Percentiles rank a stretch among this genome's conserved stretches.
Conservation (phyloP, 2,797 vertebrate species). For the Glossophaga mutica region DNA sequence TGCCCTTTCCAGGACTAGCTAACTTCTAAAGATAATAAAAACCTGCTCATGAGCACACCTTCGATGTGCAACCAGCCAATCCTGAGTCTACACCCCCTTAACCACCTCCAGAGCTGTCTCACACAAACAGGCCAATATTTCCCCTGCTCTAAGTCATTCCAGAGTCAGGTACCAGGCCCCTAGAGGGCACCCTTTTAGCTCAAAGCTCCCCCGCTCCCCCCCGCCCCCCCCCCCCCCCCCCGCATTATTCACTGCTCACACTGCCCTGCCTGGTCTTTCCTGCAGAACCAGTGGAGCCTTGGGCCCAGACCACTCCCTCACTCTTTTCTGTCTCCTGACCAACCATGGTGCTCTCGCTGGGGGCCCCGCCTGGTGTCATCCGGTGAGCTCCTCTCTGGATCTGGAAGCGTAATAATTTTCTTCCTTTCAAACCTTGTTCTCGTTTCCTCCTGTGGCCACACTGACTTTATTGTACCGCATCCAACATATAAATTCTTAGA, state of each 20-base stretch:
- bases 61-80: neutral
- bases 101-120: neutral
- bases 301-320: neutral
- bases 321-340: neutral
- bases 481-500: neutral
- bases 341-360: neutral
- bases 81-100: neutral
- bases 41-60: neutral
- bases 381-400: neutral
- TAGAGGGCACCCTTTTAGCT: neutral
- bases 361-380: neutral
- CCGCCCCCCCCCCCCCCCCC: no score
- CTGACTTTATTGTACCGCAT: neutral
- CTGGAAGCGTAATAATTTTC: neutral
- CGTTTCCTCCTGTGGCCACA: neutral
- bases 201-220: neutral
- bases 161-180: neutral
- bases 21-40: neutral
- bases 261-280: neutral
- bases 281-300: neutral
- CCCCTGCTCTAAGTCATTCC: neutral
- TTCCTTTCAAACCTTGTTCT: neutral
- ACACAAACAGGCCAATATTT: neutral
- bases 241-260: neutral
- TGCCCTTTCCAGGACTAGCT: neutral